These are phyloP conservation scores for Parauchenoglanis ngamensis DNA, from an alignment of 2,797 vertebrate species.

Conservation along the genomic window DNA sequence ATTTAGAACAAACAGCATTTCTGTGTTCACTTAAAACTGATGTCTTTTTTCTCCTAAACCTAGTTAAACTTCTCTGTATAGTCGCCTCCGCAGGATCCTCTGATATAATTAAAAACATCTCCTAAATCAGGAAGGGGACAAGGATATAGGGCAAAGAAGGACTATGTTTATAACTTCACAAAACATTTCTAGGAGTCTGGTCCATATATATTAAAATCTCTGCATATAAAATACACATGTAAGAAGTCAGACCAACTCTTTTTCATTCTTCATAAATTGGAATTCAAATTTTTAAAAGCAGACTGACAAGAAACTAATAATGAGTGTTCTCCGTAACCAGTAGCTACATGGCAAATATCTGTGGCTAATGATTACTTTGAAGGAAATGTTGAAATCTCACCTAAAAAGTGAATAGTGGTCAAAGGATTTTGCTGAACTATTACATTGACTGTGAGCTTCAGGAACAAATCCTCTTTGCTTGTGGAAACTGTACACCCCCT, in stretches of 20 bases:
- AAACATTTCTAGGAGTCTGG: background rate
- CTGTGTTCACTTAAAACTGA: background rate
- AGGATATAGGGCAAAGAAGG: conserved; percentile 3
- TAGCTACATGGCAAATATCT: background rate
- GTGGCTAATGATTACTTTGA: background rate
- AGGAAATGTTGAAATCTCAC: conserved; percentile 66
- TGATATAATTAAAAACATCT: conserved; percentile 28
- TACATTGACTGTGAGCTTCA: conserved; percentile 83
- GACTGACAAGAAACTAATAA: background rate
- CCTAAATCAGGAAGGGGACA: conserved; percentile 13
- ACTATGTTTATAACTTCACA: background rate
- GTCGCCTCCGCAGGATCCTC: background rate
- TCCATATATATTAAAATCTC: background rate
- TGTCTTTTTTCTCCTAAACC: background rate
- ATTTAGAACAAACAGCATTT: conserved; percentile 15
- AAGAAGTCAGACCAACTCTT: background rate
- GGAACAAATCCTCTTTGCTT: conserved; percentile 82
- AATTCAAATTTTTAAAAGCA: background rate
- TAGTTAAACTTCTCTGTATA: background rate
- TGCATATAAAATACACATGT: background rate
- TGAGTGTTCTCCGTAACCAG: background rate
- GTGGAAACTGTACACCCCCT: conserved; percentile 88
- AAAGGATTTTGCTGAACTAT: conserved; percentile 64
- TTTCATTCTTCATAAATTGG: background rate
- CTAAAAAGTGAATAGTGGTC: conserved; percentile 86